Evolutionary conservation across 2,888 invertebrate genomes (phyloP), one percentile per base, ranked within the genome.

Genomic region (Torymus aiolomorphi): DNA sequence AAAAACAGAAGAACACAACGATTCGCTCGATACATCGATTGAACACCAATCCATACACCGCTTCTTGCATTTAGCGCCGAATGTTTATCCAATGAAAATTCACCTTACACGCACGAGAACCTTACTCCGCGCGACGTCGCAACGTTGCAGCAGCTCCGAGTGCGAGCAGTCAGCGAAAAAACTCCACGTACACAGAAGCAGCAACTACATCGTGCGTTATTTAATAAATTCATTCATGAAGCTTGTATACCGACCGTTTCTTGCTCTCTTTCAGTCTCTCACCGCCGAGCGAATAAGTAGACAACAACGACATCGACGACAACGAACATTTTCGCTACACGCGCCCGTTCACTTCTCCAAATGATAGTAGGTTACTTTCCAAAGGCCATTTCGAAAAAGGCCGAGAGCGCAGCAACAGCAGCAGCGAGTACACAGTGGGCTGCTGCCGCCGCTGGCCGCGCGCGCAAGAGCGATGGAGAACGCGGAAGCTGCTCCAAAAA

Each of bases 401-500:
- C 20, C n/a, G 70, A 31, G 20, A 31, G 51, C 14, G 31, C 31
- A 31, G 4, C 31, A 31, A 4, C 31, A 31, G 31, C 31, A 31
- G 31, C 31, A 31, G 31, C 31, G 31, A 4, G 31, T 31, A 31
- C 31, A 31, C 3, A 31, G 31, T 31, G 31, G 3, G 31, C 31
- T 31, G 31, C 31, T 31, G 31, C 4, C 1, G 5, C 31, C 31
- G 31, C 31, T 31, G 31, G 31, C 31, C 31, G 31, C 4, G 31
- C 14, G 20, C 66, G 2, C 57, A 16, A 31, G 63, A 69, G 71
- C 57, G 59, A 57, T 69, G 56, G 76, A 74, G 76, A 80, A 80
- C 70, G 77, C 80, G 80, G 80, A 80, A 80, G 80, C 80, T 70
- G 69, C 65, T 76, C 59, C 65, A 54, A 70, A 70, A 80, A 72